Evolutionary conservation across 2,113 vertebrate species (phyloP).

Genomic region (Spheniscus mendiculus): DNA sequence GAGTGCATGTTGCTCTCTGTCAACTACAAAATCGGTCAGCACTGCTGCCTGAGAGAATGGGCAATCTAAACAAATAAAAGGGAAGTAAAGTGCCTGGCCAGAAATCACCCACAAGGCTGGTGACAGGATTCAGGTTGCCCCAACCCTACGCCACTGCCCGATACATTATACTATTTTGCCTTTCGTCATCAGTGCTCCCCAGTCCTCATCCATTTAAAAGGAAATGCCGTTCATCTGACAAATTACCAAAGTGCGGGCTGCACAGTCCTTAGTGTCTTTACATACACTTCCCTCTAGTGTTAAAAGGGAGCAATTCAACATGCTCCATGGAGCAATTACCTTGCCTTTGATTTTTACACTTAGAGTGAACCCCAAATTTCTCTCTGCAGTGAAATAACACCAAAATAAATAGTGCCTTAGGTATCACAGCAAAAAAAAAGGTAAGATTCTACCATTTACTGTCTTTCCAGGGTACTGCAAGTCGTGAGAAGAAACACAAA

Average conservation of each 20-base stretch:
- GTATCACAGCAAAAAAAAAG: background rate
- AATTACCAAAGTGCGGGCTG: background rate
- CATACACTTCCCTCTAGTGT: conserved; percentile 62
- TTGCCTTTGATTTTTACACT: background rate
- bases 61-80: background rate
- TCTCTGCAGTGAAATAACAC: background rate
- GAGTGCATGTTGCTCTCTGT: background rate
- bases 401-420: background rate
- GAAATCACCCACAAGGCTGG: background rate
- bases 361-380: background rate
- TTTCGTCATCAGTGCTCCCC: background rate
- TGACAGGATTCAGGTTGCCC: background rate
- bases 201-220: background rate
- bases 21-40: background rate
- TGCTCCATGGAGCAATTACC: background rate
- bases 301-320: conserved; percentile 12
- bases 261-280: conserved; percentile 16
- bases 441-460: background rate
- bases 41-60: background rate
- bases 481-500: background rate
- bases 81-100: background rate
- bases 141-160: accelerated
- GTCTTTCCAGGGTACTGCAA: background rate
- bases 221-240: background rate
- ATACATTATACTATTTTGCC: background rate